phyloP scores from a whole-genome alignment of 1,140 invertebrate species.

The Psilanteris sp. region DNA sequence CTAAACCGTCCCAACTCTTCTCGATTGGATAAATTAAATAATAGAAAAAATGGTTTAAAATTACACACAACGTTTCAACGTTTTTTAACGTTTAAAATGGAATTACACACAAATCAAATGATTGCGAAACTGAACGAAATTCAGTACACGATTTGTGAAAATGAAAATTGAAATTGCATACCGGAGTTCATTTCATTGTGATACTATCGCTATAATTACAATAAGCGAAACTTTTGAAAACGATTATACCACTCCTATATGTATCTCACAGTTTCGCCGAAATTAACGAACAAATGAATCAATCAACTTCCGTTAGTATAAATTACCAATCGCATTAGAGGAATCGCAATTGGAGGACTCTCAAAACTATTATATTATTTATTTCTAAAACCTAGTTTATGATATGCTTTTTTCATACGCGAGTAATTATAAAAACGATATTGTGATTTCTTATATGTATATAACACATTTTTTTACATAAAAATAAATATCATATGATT shows the following conservation, averaged over 20 bases:
- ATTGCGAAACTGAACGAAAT: constrained; percentile 12
- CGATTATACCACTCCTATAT: constrained; percentile 19
- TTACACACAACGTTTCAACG: too few relatives aligned
- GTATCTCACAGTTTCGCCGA: constrained; percentile 28
- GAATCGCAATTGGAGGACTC: constrained; percentile 53
- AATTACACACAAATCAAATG: constrained; percentile 3
- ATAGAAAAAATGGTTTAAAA: too few relatives aligned
- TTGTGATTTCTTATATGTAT: too few relatives aligned
- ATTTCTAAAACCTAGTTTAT: too few relatives aligned
- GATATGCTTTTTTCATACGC: too few relatives aligned
- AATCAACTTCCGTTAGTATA: constrained; percentile 53
- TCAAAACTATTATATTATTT: too few relatives aligned
- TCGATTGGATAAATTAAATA: too few relatives aligned
- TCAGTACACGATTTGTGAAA: constrained; percentile 4
- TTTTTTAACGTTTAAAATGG: not conserved
- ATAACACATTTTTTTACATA: too few relatives aligned
- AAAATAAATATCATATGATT: too few relatives aligned
- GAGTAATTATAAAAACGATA: too few relatives aligned
- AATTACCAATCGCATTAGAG: constrained; percentile 50
- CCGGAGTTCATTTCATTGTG: constrained; percentile 24
- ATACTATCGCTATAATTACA: constrained; percentile 34
- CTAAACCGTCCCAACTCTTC: too few relatives aligned
- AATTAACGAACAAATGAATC: constrained; percentile 47
- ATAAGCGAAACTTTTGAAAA: constrained; percentile 27
- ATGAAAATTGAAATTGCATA: constrained; percentile 28